A percentile compares a stretch with the other conserved stretches of the same genome.
These are phyloP conservation scores for Fulmarus glacialis DNA, from an alignment of 2,113 vertebrate species.

Conservation along the genomic window DNA sequence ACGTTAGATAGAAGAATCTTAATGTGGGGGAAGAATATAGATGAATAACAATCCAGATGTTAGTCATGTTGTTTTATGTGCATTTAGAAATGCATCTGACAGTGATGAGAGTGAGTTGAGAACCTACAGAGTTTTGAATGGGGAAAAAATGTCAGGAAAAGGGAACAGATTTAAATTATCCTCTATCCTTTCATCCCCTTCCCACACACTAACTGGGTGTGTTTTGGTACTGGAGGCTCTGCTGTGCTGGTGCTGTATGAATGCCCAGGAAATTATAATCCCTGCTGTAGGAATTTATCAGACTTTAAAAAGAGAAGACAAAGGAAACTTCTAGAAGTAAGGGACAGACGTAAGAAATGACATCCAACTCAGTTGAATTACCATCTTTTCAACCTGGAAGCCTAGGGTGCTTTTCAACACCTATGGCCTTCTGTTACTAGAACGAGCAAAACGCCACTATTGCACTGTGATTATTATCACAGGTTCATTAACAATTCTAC, in stretches of 20 bases:
- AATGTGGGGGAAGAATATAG: neutral
- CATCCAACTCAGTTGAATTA: neutral
- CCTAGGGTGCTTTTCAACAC: neutral
- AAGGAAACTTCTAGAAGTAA: neutral
- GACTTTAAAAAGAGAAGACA: neutral
- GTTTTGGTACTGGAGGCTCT: neutral
- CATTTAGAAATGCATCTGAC: neutral
- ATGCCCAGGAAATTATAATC: neutral
- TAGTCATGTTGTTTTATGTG: neutral
- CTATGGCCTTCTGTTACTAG: neutral
- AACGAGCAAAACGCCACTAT: neutral
- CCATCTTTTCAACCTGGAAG: neutral
- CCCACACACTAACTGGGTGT: neutral
- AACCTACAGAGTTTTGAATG: neutral
- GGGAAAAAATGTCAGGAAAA: neutral
- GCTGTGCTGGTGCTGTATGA: neutral
- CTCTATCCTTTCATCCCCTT: neutral
- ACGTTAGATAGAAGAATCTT: neutral
- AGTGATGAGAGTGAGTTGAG: neutral
- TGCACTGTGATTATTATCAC: neutral
- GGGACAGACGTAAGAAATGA: neutral
- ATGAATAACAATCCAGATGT: neutral
- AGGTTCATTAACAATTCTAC: neutral
- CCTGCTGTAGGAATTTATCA: neutral
- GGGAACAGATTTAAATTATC: neutral